A percentile compares a stretch with the other conserved stretches of the same genome.
phyloP scores from a whole-genome alignment of 2,797 vertebrate genomes.

The Lepus oiostolus region DNA sequence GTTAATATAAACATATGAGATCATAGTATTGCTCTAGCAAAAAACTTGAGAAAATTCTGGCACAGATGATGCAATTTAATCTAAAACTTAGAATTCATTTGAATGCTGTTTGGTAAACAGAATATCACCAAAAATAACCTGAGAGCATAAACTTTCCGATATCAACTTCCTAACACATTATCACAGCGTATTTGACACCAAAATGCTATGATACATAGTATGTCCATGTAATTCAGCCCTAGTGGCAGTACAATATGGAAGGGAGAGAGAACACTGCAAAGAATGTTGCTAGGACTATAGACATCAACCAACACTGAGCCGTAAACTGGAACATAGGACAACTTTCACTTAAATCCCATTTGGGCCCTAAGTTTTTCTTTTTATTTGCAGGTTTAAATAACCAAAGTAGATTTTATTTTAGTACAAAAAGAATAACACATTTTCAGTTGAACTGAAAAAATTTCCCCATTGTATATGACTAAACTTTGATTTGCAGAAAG shows the following conservation, averaged over 20 bases:
- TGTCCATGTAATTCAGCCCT: not conserved
- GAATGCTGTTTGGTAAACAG: not conserved
- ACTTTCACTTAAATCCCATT: fast-evolving
- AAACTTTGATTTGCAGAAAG: not conserved
- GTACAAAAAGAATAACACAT: not conserved
- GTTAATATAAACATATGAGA: not conserved
- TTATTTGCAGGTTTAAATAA: not conserved
- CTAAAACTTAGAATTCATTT: not conserved
- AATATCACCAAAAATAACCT: not conserved
- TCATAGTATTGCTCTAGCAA: not conserved
- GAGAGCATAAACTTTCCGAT: not conserved
- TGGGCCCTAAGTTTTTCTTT: not conserved
- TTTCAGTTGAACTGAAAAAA: not conserved
- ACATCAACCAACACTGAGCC: not conserved
- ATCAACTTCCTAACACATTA: not conserved
- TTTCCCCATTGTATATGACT: not conserved
- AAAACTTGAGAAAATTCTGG: not conserved
- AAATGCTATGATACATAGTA: not conserved
- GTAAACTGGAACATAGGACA: not conserved
- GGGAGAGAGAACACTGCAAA: not conserved
- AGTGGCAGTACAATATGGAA: not conserved
- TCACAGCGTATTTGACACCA: not conserved
- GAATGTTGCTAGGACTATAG: not conserved
- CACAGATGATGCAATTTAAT: not conserved
- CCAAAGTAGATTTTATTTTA: not conserved